phyloP scores from a whole-genome alignment of 1,140 invertebrate genomes.

The Berghia stephanieae region DNA sequence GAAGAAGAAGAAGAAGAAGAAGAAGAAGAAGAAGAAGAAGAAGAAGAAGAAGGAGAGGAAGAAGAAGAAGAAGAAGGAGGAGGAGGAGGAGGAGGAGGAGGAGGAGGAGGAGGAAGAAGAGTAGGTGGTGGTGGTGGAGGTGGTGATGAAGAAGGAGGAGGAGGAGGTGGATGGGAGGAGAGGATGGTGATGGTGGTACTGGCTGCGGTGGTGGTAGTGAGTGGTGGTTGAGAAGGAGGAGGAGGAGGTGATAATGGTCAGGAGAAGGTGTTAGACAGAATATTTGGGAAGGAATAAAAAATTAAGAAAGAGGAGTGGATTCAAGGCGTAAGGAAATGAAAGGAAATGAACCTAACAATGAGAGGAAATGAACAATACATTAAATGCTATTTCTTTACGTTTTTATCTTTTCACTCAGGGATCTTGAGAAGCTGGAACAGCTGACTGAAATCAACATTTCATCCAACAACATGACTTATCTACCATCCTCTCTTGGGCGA shows the following conservation, averaged over 20 bases:
- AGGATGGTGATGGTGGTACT: neutral
- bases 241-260: neutral
- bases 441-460: constrained; percentile 65
- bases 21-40: neutral
- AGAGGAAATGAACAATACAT: neutral
- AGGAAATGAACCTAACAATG: neutral
- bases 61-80: neutral
- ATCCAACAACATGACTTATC: constrained; percentile 56
- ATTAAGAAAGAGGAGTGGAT: neutral
- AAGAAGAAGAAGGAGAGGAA: neutral
- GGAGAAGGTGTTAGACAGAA: neutral
- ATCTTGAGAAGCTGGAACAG: constrained; percentile 56
- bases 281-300: neutral
- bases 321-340: neutral
- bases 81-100: neutral
- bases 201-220: neutral
- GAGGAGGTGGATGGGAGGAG: neutral
- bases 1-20: neutral
- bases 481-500: constrained; percentile 54
- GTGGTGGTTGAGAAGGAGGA: neutral
- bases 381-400: neutral
- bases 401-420: constrained; percentile 44
- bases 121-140: neutral
- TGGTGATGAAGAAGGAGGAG: neutral
- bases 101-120: neutral